Evolutionary conservation across 2,888 invertebrate species (phyloP), one percentile per base, ranked within the genome.

Genomic region (Macrophya annulata): DNA sequence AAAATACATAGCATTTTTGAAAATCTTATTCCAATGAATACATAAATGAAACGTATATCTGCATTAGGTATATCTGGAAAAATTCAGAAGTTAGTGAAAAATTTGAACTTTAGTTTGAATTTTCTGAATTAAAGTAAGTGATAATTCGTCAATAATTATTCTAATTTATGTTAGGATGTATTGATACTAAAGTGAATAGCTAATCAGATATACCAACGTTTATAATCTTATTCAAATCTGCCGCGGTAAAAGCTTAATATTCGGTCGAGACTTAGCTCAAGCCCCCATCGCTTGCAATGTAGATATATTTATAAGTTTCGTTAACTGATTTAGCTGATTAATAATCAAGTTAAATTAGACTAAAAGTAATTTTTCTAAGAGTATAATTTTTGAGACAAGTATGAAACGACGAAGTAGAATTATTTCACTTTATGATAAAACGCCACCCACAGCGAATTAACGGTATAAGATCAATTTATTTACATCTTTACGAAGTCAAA

Each of bases 281-380:
- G 45, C 45, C 72, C n/a, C 21, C 9, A 25, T 72, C 12, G 45
- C 12, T 21, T 45, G 72, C 72, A 72, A 72, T 72, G 40, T 72
- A n/a, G 55, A 8, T 40, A 43, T n/a, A n/a, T n/a, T n/a, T n/a
- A n/a, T 21, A 72, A 45, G 40, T 4, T 55, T 77, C 37, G 51
- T 77, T 37, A 77, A 51, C 55, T 37, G 77, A 51, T 51, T 55
- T 51, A 37, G 51, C 55, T 51, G 77, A 77, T 77, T 74, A 74
- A 74, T 74, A 45, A 15, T 45, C 43, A 10, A 4, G 25, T 74
- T 15, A 5, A 74, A 74, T 74, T 43, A 10, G 10, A 74, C n/a
- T 21, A 74, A n/a, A 55, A 77, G 55, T 55, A 77, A 37, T 77
- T 21, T 37, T 31, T 55, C 31, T 37, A 37, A 25, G 17, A 77